Base-by-base conservation (phyloP, 1,140 invertebrate species). In the Scaptomyza pallida region DNA sequence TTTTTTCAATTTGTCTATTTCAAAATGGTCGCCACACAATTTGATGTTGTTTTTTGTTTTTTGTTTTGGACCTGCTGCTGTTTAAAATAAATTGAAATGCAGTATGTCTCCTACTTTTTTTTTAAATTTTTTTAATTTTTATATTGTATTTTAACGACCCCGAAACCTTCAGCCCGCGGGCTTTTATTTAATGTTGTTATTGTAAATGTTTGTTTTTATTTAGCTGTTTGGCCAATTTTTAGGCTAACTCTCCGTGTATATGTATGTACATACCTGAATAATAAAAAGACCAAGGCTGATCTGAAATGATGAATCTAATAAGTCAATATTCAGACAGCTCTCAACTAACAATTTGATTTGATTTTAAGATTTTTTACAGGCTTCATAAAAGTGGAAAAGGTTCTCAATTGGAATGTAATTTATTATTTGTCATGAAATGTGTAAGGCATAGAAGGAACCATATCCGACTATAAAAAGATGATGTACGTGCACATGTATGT, bases 51-150 rank as follows among this genome's bases (percentile, higher is more conserved):
- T 44, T 30, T 41, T 54, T 45, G 45, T 60, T 35, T n/a, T n/a
- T n/a, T n/a, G n/a, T n/a, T n/a, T n/a, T n/a, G n/a, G n/a, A n/a
- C 37, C 62, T 45, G 63, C 33, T 72, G 43, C 56, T 45, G 54
- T 62, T 70, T 50, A 57, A 71, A 71, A 57, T 47, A 71, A 65
- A 83, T 82, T 89, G 89, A 83, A 88, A 83, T 89, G 83, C 56
- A 74, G 63, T 80, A 77, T 71, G 72, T 65, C 57, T 35, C 63
- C 62, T 35, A 48, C 47, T 54, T 64, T 70, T 64, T 56, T n/a
- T n/a, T n/a, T n/a, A n/a, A n/a, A n/a, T n/a, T n/a, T n/a, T n/a
- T n/a, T n/a, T n/a, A n/a, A n/a, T n/a, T n/a, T n/a, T n/a, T n/a
- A n/a, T n/a, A n/a, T n/a, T n/a, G n/a, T 50, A 30, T 50, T 44